Evolutionary conservation across 2,888 invertebrate species (phyloP).

Genomic region (Bugula neritina): DNA sequence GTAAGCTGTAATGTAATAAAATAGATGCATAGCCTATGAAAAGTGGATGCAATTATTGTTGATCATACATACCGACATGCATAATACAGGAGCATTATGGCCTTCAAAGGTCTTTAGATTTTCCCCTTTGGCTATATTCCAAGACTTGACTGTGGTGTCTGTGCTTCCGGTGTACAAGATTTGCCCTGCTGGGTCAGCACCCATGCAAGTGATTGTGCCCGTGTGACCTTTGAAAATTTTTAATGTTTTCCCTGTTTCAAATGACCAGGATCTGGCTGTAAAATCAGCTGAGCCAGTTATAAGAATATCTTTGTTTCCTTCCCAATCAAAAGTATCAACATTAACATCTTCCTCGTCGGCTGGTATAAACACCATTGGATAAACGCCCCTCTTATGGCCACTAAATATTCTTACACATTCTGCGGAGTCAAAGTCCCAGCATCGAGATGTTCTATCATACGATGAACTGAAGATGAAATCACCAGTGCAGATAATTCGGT

Average conservation of each 20-base stretch:
- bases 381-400: conserved; percentile 56
- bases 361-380: conserved; percentile 56
- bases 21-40: too few relatives aligned
- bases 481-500: conserved; percentile 55
- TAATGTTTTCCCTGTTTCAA: conserved; percentile 51
- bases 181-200: conserved; percentile 51
- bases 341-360: conserved; percentile 46
- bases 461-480: conserved; percentile 52
- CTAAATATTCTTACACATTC: conserved; percentile 52
- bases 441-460: conserved; percentile 50
- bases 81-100: conserved; percentile 54
- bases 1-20: too few relatives aligned
- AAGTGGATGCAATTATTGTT: too few relatives aligned
- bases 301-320: conserved; percentile 47
- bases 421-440: conserved; percentile 56
- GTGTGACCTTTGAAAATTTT: conserved; percentile 53
- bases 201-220: conserved; percentile 56
- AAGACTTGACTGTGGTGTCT: conserved; percentile 54
- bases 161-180: conserved; percentile 55
- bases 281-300: conserved; percentile 53
- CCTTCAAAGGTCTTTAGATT: conserved; percentile 52
- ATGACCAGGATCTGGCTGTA: conserved; percentile 52
- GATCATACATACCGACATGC: conserved; percentile 53
- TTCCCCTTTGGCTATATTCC: conserved; percentile 54
- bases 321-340: conserved; percentile 35